phyloP scores from a whole-genome alignment of 2,113 vertebrate species.

The Gasterosteus nipponicus region DNA sequence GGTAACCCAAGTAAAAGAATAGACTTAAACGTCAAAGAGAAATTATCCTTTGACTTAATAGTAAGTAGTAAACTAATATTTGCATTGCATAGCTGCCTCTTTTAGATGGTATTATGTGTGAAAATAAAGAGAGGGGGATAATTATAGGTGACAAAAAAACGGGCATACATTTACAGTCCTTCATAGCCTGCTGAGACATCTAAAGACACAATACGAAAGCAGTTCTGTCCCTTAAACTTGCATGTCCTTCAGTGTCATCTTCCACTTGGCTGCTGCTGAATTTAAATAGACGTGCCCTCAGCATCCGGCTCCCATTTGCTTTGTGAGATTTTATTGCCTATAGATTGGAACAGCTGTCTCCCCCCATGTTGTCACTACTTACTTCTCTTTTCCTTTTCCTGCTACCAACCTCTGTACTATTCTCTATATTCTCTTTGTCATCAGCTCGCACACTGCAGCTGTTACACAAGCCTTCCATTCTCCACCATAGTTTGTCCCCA shows the following conservation, averaged over 20 bases:
- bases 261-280: slow-evolving; percentile 36
- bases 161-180: slow-evolving; percentile 2
- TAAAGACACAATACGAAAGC: slow-evolving; percentile 31
- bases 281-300: slow-evolving; percentile 53
- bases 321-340: slow-evolving; percentile 65
- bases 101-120: not conserved
- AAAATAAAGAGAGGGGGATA: slow-evolving; percentile 5
- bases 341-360: slow-evolving; percentile 69
- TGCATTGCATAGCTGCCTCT: not conserved
- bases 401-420: slow-evolving; percentile 32
- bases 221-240: slow-evolving; percentile 7
- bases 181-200: not conserved
- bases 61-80: not conserved
- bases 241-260: slow-evolving; percentile 43
- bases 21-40: not conserved
- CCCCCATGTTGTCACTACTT: slow-evolving; percentile 42
- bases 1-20: not conserved
- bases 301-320: slow-evolving; percentile 54
- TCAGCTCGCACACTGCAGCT: slow-evolving; percentile 69
- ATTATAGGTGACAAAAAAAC: slow-evolving; percentile 8
- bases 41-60: not conserved
- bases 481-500: slow-evolving; percentile 35
- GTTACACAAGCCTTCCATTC: slow-evolving; percentile 62
- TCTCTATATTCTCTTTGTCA: slow-evolving; percentile 50
- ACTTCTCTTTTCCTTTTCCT: slow-evolving; percentile 30